Base-by-base conservation (phyloP, 2,797 vertebrate genomes). In the Syngnathus rostellatus region DNA sequence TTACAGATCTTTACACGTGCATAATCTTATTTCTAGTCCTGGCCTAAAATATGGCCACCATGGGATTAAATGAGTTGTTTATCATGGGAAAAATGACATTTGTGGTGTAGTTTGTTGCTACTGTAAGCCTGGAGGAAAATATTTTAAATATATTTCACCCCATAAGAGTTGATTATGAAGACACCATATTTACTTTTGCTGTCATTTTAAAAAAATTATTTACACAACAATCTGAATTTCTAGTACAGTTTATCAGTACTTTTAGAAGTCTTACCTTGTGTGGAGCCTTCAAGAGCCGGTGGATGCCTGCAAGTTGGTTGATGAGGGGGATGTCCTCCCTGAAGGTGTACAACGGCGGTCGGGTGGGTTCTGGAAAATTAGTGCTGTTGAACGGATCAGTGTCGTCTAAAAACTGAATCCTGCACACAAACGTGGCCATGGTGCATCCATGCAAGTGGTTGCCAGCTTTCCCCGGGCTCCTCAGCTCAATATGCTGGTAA, bases 321-420 rank as follows among this genome's bases (percentile, higher is more conserved):
- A 90, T 91, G 69, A 97, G 92, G 1, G 94, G 92, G 71, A 95
- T 90, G 70, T 97, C 94, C 79, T 93, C 90, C 39, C 93, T 89
- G 87, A 97, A 96, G 59, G 93, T 89, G 91, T 92, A 97, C 1
- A 91, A 75, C n/a, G 94, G 95, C 1, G 94, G 92, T 77, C 94
- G 87, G 53, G 90, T 94, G 78, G 95, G 95, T 75, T 97, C 94
- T 17, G 94, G 94, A 81, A 96, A 96, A 73, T 91, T 95, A 64
- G 95, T 96, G 86, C 94, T 95, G 87, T 94, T 95, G 84, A 97
- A 97, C 55, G 95, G 94, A 87, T 96, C 94, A 72, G 94, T 96
- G 83, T 97, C 95, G 76, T 96, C 95, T 87, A 96, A 85, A 80
- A 96, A 94, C 89, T 96, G 95, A 86, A 96, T 93, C 88, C 94